phyloP scores from a whole-genome alignment of 2,888 invertebrate genomes.

The Spodoptera picta region DNA sequence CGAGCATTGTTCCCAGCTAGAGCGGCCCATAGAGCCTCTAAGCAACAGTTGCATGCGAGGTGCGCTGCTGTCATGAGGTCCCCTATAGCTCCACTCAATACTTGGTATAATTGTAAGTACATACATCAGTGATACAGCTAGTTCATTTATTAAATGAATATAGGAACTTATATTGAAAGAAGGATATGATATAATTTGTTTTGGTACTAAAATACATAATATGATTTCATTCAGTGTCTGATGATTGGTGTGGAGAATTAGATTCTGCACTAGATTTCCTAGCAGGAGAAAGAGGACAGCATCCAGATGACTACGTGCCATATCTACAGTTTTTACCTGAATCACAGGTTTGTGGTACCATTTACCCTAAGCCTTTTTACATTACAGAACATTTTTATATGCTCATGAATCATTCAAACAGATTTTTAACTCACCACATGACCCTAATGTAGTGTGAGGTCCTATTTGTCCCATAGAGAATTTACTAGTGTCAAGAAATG shows the following conservation, averaged over 20 bases:
- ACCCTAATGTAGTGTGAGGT: too few species aligned
- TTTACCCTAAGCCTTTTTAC: too few species aligned
- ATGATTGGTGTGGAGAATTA: constrained; percentile 93
- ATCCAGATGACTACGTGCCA: constrained; percentile 96
- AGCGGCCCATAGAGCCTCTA: constrained; percentile 94
- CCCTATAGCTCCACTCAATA: constrained; percentile 94
- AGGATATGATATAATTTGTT: not conserved
- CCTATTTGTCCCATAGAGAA: too few species aligned
- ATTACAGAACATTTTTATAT: too few species aligned
- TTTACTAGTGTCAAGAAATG: too few species aligned
- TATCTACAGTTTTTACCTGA: constrained; percentile 94
- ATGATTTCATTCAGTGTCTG: constrained; percentile 79
- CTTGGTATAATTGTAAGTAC: constrained; percentile 91
- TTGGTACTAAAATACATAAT: not conserved
- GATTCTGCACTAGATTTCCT: constrained; percentile 95
- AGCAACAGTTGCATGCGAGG: constrained; percentile 92
- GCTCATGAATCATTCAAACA: too few species aligned
- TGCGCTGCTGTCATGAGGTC: constrained; percentile 93
- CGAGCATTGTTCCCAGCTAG: constrained; percentile 96
- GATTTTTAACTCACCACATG: too few species aligned
- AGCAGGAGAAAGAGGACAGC: constrained; percentile 93
- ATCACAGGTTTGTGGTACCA: constrained; percentile 81
- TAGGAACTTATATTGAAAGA: too few species aligned
- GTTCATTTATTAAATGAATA: too few species aligned
- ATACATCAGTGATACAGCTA: not conserved